phyloP scores from a whole-genome alignment of 2,113 vertebrate genomes.

The Pluvialis apricaria region DNA sequence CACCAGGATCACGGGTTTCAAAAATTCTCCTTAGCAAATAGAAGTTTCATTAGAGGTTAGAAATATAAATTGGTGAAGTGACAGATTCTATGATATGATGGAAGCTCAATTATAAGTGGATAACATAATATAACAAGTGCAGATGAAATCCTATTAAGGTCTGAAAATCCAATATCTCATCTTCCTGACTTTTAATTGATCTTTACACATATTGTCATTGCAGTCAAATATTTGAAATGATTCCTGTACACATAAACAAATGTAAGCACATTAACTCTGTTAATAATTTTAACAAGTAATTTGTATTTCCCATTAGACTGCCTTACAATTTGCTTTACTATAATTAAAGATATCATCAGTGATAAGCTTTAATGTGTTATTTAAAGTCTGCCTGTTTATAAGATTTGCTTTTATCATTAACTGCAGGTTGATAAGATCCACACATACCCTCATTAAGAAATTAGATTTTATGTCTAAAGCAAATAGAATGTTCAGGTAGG shows the following conservation, averaged over 20 bases:
- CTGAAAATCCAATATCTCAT: slow-evolving; percentile 83
- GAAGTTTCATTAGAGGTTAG: slow-evolving; percentile 73
- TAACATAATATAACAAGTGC: slow-evolving; percentile 79
- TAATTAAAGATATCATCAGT: slow-evolving; percentile 81
- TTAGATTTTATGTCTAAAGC: slow-evolving; percentile 51
- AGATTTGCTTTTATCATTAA: slow-evolving; percentile 76
- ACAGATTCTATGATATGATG: slow-evolving; percentile 75
- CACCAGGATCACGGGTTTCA: slow-evolving; percentile 46
- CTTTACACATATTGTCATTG: slow-evolving; percentile 80
- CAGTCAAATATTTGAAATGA: slow-evolving; percentile 78
- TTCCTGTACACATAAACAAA: slow-evolving; percentile 80
- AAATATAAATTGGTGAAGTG: slow-evolving; percentile 78
- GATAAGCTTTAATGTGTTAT: slow-evolving; percentile 73
- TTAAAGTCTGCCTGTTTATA: slow-evolving; percentile 71
- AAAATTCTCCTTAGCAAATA: slow-evolving; percentile 71
- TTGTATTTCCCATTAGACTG: slow-evolving; percentile 80
- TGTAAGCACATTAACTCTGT: slow-evolving; percentile 81
- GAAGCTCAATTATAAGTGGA: slow-evolving; percentile 82
- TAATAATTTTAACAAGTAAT: slow-evolving; percentile 84
- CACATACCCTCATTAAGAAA: slow-evolving; percentile 53
- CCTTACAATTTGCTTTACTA: slow-evolving; percentile 71
- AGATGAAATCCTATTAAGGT: slow-evolving; percentile 82
- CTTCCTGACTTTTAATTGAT: slow-evolving; percentile 85
- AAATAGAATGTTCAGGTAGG: background rate
- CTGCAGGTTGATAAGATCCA: slow-evolving; percentile 58